These are phyloP conservation scores for Stenoptilia bipunctidactyla DNA, from an alignment of 2,888 invertebrate species.

Conservation along the genomic window DNA sequence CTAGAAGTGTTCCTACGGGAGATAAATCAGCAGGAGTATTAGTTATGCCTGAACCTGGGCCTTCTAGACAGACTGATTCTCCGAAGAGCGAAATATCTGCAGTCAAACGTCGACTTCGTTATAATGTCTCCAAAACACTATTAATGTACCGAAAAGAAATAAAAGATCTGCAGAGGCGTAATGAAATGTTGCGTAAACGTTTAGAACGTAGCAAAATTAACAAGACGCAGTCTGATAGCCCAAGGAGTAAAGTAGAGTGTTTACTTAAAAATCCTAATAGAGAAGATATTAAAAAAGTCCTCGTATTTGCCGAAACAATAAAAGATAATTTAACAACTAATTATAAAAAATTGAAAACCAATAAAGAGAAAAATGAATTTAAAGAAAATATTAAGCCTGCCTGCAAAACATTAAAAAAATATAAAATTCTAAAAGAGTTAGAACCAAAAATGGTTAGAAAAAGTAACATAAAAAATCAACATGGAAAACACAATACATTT, in stretches of 20 bases:
- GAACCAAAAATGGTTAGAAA: not conserved
- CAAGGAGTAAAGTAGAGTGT: conserved; percentile 13
- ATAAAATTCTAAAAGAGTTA: conserved; percentile 8
- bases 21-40: conserved; percentile 16
- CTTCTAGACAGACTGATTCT: too few relatives aligned
- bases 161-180: conserved; percentile 15
- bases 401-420: conserved; percentile 13
- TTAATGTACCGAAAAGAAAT: conserved; percentile 13
- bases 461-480: too few relatives aligned
- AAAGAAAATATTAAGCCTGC: conserved; percentile 10
- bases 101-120: too few relatives aligned
- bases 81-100: conserved; percentile 14
- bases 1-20: conserved; percentile 13
- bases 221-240: too few relatives aligned
- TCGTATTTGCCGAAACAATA: conserved; percentile 14
- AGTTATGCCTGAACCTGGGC: too few relatives aligned
- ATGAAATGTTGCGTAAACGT: conserved; percentile 12
- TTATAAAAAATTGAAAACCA: conserved; percentile 9
- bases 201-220: conserved; percentile 8
- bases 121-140: conserved; percentile 7
- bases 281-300: conserved; percentile 13
- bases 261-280: too few relatives aligned
- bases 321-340: conserved; percentile 15
- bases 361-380: conserved; percentile 11
- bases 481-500: too few relatives aligned